These are phyloP conservation scores for Spodoptera picta DNA, from an alignment of 2,888 invertebrate species.

Conservation along the genomic window DNA sequence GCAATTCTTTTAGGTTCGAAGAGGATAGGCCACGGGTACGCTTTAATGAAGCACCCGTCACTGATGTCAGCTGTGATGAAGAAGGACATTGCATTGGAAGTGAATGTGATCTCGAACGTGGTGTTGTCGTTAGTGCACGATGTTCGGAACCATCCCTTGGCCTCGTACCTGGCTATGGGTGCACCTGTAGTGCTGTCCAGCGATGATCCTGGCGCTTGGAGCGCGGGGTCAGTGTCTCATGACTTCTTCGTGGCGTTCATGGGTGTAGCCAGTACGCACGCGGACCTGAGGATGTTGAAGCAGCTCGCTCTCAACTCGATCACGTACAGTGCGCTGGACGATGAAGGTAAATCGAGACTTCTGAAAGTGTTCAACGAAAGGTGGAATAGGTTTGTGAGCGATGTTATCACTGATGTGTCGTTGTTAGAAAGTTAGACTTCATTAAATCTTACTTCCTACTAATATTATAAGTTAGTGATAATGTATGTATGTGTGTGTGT, in stretches of 20 bases:
- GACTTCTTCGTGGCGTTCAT: conserved; percentile 94
- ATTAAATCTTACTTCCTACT: too few relatives aligned
- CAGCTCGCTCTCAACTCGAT: conserved; percentile 93
- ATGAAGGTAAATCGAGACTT: conserved; percentile 62
- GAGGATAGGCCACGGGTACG: conserved; percentile 94
- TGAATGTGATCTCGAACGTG: conserved; percentile 94
- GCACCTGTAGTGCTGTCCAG: conserved; percentile 93
- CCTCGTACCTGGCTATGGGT: conserved; percentile 90
- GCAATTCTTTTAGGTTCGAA: conserved; percentile 92
- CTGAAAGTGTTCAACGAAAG: conserved; percentile 66
- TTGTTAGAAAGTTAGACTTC: background rate
- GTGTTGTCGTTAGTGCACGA: conserved; percentile 91
- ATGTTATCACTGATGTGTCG: conserved; percentile 53
- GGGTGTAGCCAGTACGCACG: conserved; percentile 91
- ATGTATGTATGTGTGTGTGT: too few relatives aligned
- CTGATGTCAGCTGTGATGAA: conserved; percentile 88
- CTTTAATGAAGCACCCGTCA: conserved; percentile 92
- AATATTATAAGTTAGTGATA: too few relatives aligned
- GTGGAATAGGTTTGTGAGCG: conserved; percentile 74
- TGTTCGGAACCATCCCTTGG: conserved; percentile 93
- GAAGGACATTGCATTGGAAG: conserved; percentile 91
- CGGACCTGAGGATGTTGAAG: conserved; percentile 92
- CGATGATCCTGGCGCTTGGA: conserved; percentile 94
- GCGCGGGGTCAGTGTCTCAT: conserved; percentile 91
- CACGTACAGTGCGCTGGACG: conserved; percentile 88